Evolutionary conservation across 1,140 invertebrate genomes (phyloP), one percentile per base, ranked within the genome.

Genomic region (Hyposmocoma kahamanoa): DNA sequence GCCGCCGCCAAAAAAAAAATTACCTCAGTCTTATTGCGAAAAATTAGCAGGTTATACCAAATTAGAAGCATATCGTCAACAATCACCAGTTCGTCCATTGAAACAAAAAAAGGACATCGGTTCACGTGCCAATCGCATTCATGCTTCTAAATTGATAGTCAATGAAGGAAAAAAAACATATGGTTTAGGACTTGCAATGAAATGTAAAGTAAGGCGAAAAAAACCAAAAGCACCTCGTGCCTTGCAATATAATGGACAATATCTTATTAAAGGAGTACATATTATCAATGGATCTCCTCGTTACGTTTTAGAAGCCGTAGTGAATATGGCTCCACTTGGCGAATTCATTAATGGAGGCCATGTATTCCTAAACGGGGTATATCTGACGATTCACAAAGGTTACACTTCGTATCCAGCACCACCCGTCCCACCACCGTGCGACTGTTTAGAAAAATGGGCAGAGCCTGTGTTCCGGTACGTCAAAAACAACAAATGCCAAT

Each of bases 261-360:
- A 79, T 46, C 51, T 55, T 11, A 82, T 84, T 18, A 69, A 59
- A 10, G 80, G 80, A 6, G 76, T 84, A 6, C 68, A 42, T 56
- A 48, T 47, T 26, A 26, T 78, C 42, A 47, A 65, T 3, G 68
- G 69, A 10, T 74, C 69, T 44, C 56, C 65, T 2, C 56, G 67
- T 11, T 84, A 53, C 45, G 47, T 72, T 9, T 53, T 84, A 6
- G 69, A 67, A 3, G 71, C 46, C 22, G 72, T 84, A 13, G 60
- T 62, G 11, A 64, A 75, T 21, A 47, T 80, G 20, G 76, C 77
- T 1, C 47, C 76, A 5, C 19, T 53, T 5, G 78, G 76, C 6
- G 61, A 72, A 10, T 53, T 82, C 19, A 74, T 84, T 58, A 72
- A 84, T 45, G 78, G 77, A n/a, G 80, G 80, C 0, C 66, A 67